phyloP scores from a whole-genome alignment of 2,113 vertebrate genomes.

The Nyctibius bracteatus region DNA sequence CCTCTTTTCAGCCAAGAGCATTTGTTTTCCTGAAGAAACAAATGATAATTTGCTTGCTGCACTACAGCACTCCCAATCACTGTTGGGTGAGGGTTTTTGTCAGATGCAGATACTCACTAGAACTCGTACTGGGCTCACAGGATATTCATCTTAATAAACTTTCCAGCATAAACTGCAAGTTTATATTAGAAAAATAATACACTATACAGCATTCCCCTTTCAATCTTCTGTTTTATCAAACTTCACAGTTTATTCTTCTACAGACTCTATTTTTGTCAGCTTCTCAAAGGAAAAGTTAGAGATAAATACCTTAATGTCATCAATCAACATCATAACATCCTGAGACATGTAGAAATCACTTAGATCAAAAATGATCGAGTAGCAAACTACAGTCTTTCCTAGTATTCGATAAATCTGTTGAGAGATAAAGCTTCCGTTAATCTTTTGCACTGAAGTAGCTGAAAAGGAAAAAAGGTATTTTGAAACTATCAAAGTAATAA shows the following conservation, averaged over 20 bases:
- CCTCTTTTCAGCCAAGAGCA: neutral
- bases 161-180: neutral
- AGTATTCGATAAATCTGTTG: conserved; percentile 94
- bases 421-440: neutral
- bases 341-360: conserved; percentile 99
- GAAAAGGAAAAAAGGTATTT: neutral
- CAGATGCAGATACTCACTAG: neutral
- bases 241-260: neutral
- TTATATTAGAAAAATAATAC: neutral
- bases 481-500: neutral
- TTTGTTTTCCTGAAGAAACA: neutral
- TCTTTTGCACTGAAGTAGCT: neutral
- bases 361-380: conserved; percentile 97
- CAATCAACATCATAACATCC: conserved; percentile 96
- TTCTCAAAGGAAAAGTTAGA: neutral
- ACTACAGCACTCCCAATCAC: neutral
- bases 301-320: conserved; percentile 94
- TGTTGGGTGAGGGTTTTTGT: neutral
- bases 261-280: neutral
- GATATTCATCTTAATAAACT: neutral
- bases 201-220: neutral
- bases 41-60: neutral
- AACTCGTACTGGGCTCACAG: neutral
- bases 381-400: conserved; percentile 97
- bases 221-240: neutral